Evolutionary conservation across 2,888 invertebrate species (phyloP).

Genomic region (Omphaloscelis lunosa): DNA sequence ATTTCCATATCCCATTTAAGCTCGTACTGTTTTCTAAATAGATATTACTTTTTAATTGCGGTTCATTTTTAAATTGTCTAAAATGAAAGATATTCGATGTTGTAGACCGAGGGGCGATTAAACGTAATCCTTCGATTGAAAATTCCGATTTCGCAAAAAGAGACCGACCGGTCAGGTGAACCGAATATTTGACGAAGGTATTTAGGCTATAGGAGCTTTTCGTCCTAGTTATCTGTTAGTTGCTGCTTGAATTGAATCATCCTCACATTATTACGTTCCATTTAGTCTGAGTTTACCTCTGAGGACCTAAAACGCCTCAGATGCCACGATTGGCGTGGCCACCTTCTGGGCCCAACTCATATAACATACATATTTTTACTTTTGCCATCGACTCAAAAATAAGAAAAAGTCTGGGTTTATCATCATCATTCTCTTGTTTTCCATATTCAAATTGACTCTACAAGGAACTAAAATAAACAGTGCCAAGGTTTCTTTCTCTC

Average conservation of each 20-base stretch:
- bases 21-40: constrained; percentile 35
- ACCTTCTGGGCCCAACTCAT: background rate
- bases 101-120: background rate
- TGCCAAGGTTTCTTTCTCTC: background rate
- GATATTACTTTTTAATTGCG: constrained; percentile 39
- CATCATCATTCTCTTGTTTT: background rate
- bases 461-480: constrained; percentile 15
- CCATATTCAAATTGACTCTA: background rate
- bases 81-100: constrained; percentile 3
- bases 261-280: background rate
- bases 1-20: constrained; percentile 48
- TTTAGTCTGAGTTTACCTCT: background rate
- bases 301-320: background rate
- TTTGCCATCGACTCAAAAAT: background rate
- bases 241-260: constrained; percentile 1
- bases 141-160: constrained; percentile 34
- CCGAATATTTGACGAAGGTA: constrained; percentile 44
- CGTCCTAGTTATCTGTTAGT: background rate
- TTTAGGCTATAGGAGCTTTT: background rate
- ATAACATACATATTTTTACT: background rate
- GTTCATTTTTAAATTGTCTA: constrained; percentile 8
- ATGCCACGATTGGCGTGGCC: background rate
- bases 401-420: background rate
- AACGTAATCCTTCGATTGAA: constrained; percentile 30
- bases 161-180: constrained; percentile 26